These are phyloP conservation scores for Hipparchia semele DNA, from an alignment of 2,888 invertebrate species.

Conservation along the genomic window DNA sequence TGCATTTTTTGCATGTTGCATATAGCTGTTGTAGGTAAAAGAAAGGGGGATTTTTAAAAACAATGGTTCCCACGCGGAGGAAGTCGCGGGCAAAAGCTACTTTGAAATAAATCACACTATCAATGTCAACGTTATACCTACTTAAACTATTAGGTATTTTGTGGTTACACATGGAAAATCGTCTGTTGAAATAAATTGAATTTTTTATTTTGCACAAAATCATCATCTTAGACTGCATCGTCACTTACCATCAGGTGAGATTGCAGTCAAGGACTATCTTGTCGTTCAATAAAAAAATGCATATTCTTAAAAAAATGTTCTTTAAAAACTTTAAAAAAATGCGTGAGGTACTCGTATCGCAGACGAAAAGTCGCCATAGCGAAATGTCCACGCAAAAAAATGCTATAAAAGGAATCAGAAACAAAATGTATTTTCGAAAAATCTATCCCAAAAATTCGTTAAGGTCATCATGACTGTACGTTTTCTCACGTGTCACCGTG, in stretches of 20 bases:
- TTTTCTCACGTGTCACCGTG: slow-evolving; percentile 74
- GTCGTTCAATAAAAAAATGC: too few relatives aligned
- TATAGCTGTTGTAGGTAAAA: too few relatives aligned
- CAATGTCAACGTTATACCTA: too few relatives aligned
- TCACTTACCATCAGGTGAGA: too few relatives aligned
- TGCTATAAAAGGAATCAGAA: slow-evolving; percentile 49
- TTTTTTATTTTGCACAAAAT: neutral
- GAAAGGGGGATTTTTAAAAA: too few relatives aligned
- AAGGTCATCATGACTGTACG: slow-evolving; percentile 70
- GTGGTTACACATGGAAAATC: neutral
- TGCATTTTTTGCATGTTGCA: too few relatives aligned
- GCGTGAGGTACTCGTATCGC: slow-evolving; percentile 37
- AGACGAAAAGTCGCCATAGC: slow-evolving; percentile 74
- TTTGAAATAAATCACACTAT: too few relatives aligned
- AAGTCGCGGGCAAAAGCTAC: too few relatives aligned
- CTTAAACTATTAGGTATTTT: too few relatives aligned
- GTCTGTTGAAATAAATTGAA: neutral
- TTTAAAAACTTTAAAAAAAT: neutral
- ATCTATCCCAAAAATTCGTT: slow-evolving; percentile 55
- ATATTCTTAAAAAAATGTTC: slow-evolving; percentile 8
- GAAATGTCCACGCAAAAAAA: slow-evolving; percentile 50
- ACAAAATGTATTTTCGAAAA: slow-evolving; percentile 53
- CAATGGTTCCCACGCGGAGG: too few relatives aligned
- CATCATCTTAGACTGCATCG: too few relatives aligned
- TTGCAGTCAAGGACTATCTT: too few relatives aligned